These are phyloP conservation scores for Tipula lateralis DNA, from an alignment of 2,888 invertebrate species.

Conservation along the genomic window DNA sequence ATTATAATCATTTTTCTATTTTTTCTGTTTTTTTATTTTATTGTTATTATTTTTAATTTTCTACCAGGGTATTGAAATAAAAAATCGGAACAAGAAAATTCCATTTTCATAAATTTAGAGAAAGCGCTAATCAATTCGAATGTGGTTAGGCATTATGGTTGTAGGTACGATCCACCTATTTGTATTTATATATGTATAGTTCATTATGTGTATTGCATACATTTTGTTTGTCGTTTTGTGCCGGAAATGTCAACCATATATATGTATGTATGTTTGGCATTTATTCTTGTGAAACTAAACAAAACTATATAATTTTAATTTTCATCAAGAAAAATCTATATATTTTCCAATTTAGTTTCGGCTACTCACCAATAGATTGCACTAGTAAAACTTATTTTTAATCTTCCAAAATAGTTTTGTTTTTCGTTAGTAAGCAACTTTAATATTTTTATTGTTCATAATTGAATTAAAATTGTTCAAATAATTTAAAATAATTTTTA, in stretches of 20 bases:
- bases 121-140: not conserved
- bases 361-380: not conserved
- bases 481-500: not conserved
- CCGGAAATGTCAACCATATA: not conserved
- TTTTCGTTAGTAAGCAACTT: not conserved
- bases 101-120: not conserved
- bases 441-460: not conserved
- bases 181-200: no score
- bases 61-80: not conserved
- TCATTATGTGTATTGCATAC: no score
- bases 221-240: not conserved
- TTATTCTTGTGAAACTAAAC: not conserved
- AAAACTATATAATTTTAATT: not conserved
- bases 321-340: not conserved
- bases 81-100: not conserved
- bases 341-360: not conserved
- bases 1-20: not conserved
- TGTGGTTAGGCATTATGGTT: not conserved
- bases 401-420: no score
- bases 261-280: no score
- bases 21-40: not conserved
- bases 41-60: not conserved
- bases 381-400: not conserved
- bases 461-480: not conserved
- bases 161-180: no score